Conservation (phyloP, 2,113 vertebrate genomes). For the Notechis scutatus region DNA sequence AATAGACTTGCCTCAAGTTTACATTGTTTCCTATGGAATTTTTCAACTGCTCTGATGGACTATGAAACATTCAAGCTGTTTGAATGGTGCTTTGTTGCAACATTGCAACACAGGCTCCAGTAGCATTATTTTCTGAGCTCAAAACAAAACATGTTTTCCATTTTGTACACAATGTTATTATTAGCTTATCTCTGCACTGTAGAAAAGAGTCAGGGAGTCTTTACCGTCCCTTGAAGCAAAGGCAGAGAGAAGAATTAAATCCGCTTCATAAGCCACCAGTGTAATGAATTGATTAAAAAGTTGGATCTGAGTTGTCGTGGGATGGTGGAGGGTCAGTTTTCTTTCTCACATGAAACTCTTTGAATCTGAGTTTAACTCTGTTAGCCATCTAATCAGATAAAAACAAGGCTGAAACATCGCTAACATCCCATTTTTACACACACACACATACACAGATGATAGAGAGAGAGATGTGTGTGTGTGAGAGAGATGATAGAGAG, state of each 20-base stretch:
- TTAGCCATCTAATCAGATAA: neutral
- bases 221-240: neutral
- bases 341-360: neutral
- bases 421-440: neutral
- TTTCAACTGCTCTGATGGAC: neutral
- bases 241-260: neutral
- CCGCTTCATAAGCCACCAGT: neutral
- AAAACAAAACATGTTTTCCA: neutral
- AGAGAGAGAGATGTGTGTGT: no score
- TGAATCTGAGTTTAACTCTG: neutral
- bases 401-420: neutral
- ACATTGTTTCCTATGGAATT: neutral
- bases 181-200: neutral
- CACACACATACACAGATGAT: no score
- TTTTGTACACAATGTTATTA: neutral
- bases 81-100: neutral
- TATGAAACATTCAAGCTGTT: neutral
- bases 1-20: neutral
- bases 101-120: neutral
- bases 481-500: no score
- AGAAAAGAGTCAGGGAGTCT: neutral
- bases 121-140: neutral
- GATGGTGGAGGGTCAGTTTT: neutral
- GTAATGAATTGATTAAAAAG: neutral
- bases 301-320: neutral